Base-by-base conservation (phyloP, 2,797 vertebrate species). In the Sparidentex hasta region DNA sequence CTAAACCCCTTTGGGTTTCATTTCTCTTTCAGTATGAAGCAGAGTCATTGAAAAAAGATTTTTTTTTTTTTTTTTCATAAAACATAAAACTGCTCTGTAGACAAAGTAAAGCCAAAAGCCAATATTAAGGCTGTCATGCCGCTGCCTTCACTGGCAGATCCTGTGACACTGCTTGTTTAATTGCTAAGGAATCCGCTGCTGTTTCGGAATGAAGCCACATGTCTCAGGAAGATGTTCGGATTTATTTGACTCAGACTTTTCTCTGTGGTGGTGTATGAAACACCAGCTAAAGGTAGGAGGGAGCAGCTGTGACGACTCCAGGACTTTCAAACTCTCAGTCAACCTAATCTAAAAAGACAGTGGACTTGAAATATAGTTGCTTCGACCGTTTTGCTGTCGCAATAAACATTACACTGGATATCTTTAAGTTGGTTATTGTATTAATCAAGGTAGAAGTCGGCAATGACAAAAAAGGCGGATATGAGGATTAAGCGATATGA, bases 111-210 rank as follows among this genome's bases (percentile, higher is more conserved):
- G 7, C 33, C 9, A 2, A 38, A 2, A 38, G 38, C 38, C 38
- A 8, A 38, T 11, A 38, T 11, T 11, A 38, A 38, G 11, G 63
- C 43, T n/a, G 20, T 48, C 44, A 68, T 7, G 3, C 38, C 8
- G n/a, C 9, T 65, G 8, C 52, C 2, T 58, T 76, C 65, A 58
- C 33, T 52, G 48, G 43, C n/a, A 71, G 47, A 71, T 55, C 43
- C 41, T 71, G 12, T 59, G 29, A 54, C 1, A 5, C 62, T 20
- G 50, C 57, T 55, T 44, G 57, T 80, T 72, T 58, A 18, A 67
- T 80, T 83, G 78, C n/a, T 4, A 43, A 54, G 17, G 20, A 78
- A 68, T 50, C 41, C 23, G 55, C 29, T 56, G 13, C 29, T 59
- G 54, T 43, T 70, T 41, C 2, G 0, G 50, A 23, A 76, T 76